Base-by-base conservation (phyloP, 2,113 vertebrate genomes). In the Oxyura jamaicensis region DNA sequence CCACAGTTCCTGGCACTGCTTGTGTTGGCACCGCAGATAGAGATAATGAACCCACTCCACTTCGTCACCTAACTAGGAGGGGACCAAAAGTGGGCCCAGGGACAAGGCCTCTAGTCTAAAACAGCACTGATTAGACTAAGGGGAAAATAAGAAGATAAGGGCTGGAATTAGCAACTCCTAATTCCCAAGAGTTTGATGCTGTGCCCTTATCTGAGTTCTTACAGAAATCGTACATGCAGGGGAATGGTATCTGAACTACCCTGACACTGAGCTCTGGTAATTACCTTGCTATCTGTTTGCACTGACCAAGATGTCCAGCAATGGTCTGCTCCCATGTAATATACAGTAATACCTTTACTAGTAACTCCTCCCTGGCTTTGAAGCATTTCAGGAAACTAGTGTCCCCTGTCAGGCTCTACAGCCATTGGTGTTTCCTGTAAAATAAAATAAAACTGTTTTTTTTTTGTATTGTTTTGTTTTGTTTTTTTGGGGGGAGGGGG, bases 161-260 rank as follows among this genome's bases (percentile, higher is more conserved):
- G 71, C 89, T 92, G 55, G 66, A 96, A 96, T 95, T 87, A 92
- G 77, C 63, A 91, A 42, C 90, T 44, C 58, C 39, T 87, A 85
- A 79, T 85, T 85, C 74, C 93, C 66, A 59, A 73, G 50, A 66
- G 71, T 59, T 8, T 75, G 69, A 41, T 80, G 83, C 66, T 84
- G 67, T 46, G 26, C n/a, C n/a, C 74, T 86, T 92, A 82, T 91
- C 81, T 66, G 28, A 60, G 65, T 66, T 93, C 48, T 60, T 81
- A 84, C 22, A 63, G 44, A 55, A 23, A n/a, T 1, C 9, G 31
- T 44, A 44, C 1, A 0, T 0, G 0, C 31, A 66, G 28, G 13
- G 33, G 81, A 78, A 72, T 29, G 46, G 80, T 10, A 20, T 25
- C 74, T 86, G 67, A 88, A 76, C 66, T 69, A 79, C 36, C 7